phyloP scores from a whole-genome alignment of 2,797 vertebrate genomes.

The Hipposideros larvatus region DNA sequence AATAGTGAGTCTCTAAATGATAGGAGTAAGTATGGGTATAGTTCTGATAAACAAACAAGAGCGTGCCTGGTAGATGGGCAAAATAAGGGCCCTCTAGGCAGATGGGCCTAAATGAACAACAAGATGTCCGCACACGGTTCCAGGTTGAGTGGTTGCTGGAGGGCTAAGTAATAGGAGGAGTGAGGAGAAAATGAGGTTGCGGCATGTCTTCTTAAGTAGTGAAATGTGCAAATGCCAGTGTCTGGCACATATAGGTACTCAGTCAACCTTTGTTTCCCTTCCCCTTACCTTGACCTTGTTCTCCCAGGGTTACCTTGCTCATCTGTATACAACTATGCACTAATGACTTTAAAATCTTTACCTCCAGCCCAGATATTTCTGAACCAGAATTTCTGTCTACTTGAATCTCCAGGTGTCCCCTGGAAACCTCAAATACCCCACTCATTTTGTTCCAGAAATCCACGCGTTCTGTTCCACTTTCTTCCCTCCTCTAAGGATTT shows the following conservation, averaged over 20 bases:
- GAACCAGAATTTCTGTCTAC: not conserved
- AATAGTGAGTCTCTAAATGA: not conserved
- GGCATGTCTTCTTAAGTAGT: not conserved
- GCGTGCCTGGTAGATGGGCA: not conserved
- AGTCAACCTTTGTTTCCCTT: not conserved
- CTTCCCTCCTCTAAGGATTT: not conserved
- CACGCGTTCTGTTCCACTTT: not conserved
- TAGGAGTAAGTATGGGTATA: not conserved
- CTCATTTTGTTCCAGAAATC: not conserved
- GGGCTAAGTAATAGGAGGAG: not conserved
- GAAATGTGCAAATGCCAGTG: not conserved
- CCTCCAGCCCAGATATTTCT: not conserved
- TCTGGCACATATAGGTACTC: no score
- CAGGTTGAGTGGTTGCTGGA: not conserved
- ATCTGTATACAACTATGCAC: not conserved
- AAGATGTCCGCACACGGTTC: not conserved
- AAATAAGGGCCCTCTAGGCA: not conserved
- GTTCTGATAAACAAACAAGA: not conserved
- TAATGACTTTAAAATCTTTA: not conserved
- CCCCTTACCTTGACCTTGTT: not conserved
- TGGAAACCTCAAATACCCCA: not conserved
- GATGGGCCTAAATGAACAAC: not conserved
- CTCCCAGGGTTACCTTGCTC: not conserved
- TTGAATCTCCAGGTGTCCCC: not conserved
- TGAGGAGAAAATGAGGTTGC: not conserved